Evolutionary conservation across 2,113 vertebrate genomes (phyloP).

Genomic region (Emydocephalus ijimae): DNA sequence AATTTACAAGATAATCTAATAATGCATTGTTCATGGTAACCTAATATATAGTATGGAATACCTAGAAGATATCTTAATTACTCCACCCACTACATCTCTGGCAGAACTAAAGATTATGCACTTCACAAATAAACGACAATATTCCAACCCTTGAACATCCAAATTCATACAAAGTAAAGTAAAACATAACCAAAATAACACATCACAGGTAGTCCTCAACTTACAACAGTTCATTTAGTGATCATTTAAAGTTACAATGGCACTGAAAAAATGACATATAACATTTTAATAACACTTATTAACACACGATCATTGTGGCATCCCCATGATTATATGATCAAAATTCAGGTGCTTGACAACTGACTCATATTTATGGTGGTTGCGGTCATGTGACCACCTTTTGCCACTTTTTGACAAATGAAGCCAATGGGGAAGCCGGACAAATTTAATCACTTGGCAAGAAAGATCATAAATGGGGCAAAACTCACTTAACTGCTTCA

Average conservation of each 20-base stretch:
- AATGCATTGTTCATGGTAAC: neutral
- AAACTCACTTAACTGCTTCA: no score
- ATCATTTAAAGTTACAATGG: neutral
- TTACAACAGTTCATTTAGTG: neutral
- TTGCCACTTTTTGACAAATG: no score
- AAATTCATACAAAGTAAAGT: neutral
- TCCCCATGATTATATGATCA: no score
- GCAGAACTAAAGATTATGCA: neutral
- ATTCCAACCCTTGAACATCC: neutral
- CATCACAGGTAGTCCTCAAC: neutral
- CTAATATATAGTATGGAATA: neutral
- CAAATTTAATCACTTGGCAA: no score
- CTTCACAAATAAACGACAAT: neutral
- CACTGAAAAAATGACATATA: neutral
- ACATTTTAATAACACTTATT: neutral
- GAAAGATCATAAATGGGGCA: no score
- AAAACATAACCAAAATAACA: neutral
- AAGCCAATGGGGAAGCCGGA: no score
- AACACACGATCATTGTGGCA: neutral
- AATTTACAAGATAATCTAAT: neutral
- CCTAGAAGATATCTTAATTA: neutral
- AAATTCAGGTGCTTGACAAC: no score
- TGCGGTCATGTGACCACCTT: no score
- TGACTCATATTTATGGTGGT: no score
- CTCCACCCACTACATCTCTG: neutral